Base-by-base conservation (phyloP, 2,113 vertebrate genomes). In the Tyrannus savana region DNA sequence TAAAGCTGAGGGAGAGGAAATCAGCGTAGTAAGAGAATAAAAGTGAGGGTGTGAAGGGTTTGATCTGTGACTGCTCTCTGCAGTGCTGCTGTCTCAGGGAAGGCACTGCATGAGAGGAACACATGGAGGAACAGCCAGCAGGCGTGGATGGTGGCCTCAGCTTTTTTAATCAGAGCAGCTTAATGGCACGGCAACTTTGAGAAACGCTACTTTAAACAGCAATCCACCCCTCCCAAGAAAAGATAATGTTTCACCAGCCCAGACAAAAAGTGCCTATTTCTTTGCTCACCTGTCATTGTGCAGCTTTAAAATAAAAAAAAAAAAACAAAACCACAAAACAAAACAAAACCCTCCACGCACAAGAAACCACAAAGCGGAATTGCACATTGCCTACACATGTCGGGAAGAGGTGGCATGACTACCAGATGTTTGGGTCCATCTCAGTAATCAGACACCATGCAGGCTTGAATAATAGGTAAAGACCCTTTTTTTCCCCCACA, bases 361-460 rank as follows among this genome's bases (percentile, higher is more conserved):
- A 2, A 79, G 84, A 86, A 5, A 30, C 72, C 68, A 76, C 62
- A 86, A 49, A 87, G 87, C 44, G 77, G 87, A 83, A 89, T 0
- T 77, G 60, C 80, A 90, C 6, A 59, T 91, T 83, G 41, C 10
- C 1, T 60, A 77, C 89, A 80, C 68, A 39, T 90, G 83, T 84
- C 89, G 73, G 72, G 66, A 92, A 90, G 47, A 55, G 50, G 55
- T 84, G 71, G 76, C 91, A 63, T 76, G 95, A 81, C 78, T 92
- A 73, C 91, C 92, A 95, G 96, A 96, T 96, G 91, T 90, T 97
- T 69, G 68, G 56, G 72, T 82, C 84, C 91, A 84, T 71, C 39
- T 83, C 42, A 90, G 95, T 92, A 96, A 97, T 84, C 71, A 76
- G 94, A 97, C 55, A 93, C 93, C 62, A 59, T 1, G 19, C 15